Evolutionary conservation across 2,888 invertebrate genomes (phyloP), one percentile per base, ranked within the genome.

Genomic region (Gastrophysa polygoni): DNA sequence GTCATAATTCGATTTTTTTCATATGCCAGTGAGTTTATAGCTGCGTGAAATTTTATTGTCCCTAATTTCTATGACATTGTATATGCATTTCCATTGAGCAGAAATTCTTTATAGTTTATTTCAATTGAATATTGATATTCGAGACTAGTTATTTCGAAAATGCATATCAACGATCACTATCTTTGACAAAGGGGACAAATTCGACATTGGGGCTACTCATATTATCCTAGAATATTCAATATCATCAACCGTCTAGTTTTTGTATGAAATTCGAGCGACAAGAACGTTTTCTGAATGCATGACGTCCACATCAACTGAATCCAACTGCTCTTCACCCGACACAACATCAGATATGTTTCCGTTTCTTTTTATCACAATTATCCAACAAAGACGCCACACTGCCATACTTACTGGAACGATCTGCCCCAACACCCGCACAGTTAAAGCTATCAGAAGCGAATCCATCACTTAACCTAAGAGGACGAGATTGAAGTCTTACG

Each of bases 291-390:
- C 34, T 5, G 29, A 34, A 7, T n/a, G 24, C 8, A n/a, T 32
- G 34, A 29, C 34, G 16, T 8, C 14, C 18, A 11, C 18, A n/a
- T 18, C 14, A 38, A 38, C 1, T 1, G n/a, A 34, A 38, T 21
- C 18, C 21, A 14, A 21, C 38, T 64, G 73, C 70, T 71, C 67
- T 78, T 81, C 79, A 81, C 69, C 81, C 80, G 59, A 81, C 74
- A 71, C 81, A 81, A 73, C 81, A 81, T 81, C 81, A 81, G 54
- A 77, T 77, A 63, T 75, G 73, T 68, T 79, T 79, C 21, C 70
- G 69, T 70, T 77, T 78, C 68, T 78, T 78, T 68, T 76, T 76
- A 49, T 69, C 72, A 68, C 70, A 72, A 71, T 65, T 68, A 52
- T 68, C 71, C 59, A 81, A 67, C 59, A 81, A 68, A 16, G 76